Percentiles rank a stretch among this genome's conserved stretches.
phyloP scores from a whole-genome alignment of 2,113 vertebrate species.

The Sitta europaea region DNA sequence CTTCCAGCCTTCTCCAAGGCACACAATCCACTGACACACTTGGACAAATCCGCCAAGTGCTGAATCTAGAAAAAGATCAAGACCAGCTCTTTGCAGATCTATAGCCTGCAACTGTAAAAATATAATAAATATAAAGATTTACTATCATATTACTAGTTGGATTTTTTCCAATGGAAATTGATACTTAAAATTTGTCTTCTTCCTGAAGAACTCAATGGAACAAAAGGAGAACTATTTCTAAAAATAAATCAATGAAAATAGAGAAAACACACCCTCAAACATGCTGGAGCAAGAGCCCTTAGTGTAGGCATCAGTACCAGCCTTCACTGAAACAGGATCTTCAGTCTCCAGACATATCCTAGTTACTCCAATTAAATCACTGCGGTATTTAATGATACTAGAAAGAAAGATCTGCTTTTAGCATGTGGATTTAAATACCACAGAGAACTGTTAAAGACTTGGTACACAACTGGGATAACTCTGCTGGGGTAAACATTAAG shows the following conservation, averaged over 20 bases:
- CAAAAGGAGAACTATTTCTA: neutral
- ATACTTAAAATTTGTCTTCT: neutral
- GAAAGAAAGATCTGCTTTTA: neutral
- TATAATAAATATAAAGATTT: neutral
- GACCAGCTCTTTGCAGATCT: neutral
- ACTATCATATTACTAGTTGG: neutral
- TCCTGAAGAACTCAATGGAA: neutral
- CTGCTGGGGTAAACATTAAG: neutral
- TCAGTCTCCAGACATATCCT: neutral
- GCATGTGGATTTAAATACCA: neutral
- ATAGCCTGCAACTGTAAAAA: neutral
- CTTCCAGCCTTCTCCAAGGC: neutral
- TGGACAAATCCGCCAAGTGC: neutral
- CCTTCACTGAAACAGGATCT: neutral
- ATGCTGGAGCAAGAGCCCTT: neutral
- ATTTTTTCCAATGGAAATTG: neutral
- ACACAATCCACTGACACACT: neutral
- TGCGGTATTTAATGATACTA: neutral
- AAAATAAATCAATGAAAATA: neutral
- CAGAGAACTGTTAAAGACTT: neutral
- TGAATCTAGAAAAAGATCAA: constrained; percentile 6
- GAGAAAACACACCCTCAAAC: neutral
- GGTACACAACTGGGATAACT: neutral
- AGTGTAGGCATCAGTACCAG: neutral
- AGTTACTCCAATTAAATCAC: neutral